phyloP scores from a whole-genome alignment of 2,113 vertebrate genomes.

The Peromyscus polionotus region DNA sequence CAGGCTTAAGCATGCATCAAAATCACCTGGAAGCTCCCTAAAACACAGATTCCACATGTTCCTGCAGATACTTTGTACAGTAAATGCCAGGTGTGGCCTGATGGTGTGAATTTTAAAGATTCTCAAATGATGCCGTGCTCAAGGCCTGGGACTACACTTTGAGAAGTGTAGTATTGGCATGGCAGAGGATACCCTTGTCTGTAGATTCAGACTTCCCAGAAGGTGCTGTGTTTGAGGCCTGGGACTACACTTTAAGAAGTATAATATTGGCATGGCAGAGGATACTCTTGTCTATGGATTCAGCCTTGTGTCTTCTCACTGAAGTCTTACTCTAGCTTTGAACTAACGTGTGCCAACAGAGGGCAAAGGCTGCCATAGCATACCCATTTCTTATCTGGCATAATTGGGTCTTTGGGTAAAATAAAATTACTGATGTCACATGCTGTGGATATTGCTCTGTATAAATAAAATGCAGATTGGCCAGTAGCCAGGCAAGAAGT shows the following conservation, averaged over 20 bases:
- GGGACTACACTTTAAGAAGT: too few relatives aligned
- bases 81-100: neutral
- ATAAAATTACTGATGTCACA: neutral
- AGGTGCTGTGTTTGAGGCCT: too few relatives aligned
- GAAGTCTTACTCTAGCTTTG: neutral
- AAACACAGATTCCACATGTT: neutral
- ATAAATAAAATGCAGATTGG: too few relatives aligned
- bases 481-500: too few relatives aligned
- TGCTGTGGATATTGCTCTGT: neutral
- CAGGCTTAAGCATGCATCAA: neutral
- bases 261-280: too few relatives aligned
- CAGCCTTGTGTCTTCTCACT: neutral
- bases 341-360: neutral
- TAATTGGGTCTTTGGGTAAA: neutral
- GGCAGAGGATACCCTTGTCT: neutral
- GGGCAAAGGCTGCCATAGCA: neutral
- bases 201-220: too few relatives aligned
- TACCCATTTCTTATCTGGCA: neutral
- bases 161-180: neutral
- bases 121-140: neutral
- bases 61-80: neutral
- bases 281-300: too few relatives aligned
- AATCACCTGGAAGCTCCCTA: neutral
- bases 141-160: neutral
- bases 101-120: too few relatives aligned